Conservation (phyloP, 2,797 vertebrate genomes). For the Peromyscus eremicus region DNA sequence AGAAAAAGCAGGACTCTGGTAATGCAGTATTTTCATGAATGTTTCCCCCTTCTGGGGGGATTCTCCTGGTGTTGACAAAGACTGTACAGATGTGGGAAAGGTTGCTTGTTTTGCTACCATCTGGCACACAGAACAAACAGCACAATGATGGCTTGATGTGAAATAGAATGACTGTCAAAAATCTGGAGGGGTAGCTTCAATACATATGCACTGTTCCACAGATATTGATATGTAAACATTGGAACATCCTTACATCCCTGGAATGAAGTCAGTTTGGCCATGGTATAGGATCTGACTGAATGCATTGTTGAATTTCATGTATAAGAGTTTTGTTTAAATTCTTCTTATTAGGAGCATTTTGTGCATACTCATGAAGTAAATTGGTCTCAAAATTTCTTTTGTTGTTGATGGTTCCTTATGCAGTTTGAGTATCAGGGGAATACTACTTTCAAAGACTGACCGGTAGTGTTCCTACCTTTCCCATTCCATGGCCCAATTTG, state of each 20-base stretch:
- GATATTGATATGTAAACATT: background rate
- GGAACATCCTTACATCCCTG: background rate
- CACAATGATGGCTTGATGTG: background rate
- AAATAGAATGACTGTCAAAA: background rate
- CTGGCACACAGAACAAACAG: background rate
- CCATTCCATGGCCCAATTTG: background rate
- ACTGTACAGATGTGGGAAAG: background rate
- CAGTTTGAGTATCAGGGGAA: no score
- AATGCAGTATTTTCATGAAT: background rate
- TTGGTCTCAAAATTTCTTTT: background rate
- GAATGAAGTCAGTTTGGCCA: background rate
- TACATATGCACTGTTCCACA: background rate
- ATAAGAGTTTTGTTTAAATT: background rate
- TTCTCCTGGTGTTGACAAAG: background rate
- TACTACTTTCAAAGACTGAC: background rate
- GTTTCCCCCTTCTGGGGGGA: background rate
- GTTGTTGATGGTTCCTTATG: background rate
- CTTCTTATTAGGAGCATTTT: background rate
- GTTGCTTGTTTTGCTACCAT: background rate
- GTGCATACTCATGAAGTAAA: background rate
- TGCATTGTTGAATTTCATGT: background rate
- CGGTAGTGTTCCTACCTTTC: background rate
- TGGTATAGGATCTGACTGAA: rapidly evolving
- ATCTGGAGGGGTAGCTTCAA: background rate
- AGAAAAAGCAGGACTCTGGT: background rate